phyloP scores from a whole-genome alignment of 2,113 vertebrate species.

The Globicephala melas region DNA sequence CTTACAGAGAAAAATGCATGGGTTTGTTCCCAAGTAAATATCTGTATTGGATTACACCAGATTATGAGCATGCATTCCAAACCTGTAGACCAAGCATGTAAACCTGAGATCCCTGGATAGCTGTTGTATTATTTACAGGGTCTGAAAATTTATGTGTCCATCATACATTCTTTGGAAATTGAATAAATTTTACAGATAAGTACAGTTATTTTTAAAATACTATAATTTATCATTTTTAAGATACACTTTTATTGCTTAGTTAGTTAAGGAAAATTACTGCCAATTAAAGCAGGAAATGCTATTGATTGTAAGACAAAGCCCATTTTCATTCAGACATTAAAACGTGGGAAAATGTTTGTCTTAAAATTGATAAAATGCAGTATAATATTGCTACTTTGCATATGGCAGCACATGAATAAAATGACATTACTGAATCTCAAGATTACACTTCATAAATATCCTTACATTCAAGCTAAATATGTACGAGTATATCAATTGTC shows the following conservation, averaged over 20 bases:
- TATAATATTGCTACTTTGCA: background rate
- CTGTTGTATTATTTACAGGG: background rate
- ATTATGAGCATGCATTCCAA: background rate
- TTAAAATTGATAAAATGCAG: constrained; percentile 21
- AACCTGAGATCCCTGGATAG: accelerated
- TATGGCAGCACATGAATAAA: background rate
- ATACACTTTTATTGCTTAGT: background rate
- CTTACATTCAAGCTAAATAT: background rate
- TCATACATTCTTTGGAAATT: background rate
- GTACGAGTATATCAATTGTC: background rate
- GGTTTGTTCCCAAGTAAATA: background rate
- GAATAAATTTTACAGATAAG: background rate
- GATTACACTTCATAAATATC: background rate
- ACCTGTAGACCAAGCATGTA: background rate
- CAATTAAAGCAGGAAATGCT: background rate
- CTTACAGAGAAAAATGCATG: background rate
- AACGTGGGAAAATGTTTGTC: constrained; percentile 11
- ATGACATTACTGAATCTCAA: background rate
- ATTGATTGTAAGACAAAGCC: background rate
- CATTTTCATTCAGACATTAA: background rate
- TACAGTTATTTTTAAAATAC: background rate
- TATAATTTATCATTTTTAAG: background rate
- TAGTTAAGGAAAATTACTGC: background rate
- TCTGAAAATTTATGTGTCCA: background rate
- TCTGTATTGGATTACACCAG: background rate